Evolutionary conservation across 2,888 invertebrate genomes (phyloP).

Genomic region (Mesorhabditis spiculigera): DNA sequence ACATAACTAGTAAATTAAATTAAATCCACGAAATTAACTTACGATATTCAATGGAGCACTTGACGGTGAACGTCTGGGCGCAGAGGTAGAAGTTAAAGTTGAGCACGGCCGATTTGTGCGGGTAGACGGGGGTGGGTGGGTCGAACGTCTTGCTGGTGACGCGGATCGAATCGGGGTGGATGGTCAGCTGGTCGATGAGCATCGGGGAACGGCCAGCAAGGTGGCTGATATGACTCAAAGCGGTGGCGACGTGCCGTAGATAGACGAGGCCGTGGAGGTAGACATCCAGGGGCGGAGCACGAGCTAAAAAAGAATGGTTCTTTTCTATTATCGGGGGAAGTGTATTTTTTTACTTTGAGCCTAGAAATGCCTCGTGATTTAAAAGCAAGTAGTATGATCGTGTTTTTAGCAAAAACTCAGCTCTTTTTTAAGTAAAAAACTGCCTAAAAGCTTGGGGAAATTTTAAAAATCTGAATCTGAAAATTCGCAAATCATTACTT

Average conservation of each 20-base stretch:
- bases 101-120: conserved; percentile 16
- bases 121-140: conserved; percentile 11
- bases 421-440: background rate
- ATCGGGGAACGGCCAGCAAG: background rate
- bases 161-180: background rate
- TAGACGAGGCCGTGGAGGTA: conserved; percentile 26
- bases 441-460: too few relatives aligned
- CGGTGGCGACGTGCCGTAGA: conserved; percentile 15
- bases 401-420: background rate
- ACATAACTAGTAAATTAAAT: conserved; percentile 6
- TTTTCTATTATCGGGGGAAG: too few relatives aligned
- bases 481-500: background rate
- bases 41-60: conserved; percentile 20
- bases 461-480: too few relatives aligned
- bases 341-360: background rate
- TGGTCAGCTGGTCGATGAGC: background rate
- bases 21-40: background rate
- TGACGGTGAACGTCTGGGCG: conserved; percentile 16
- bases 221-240: conserved; percentile 15
- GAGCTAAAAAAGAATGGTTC: background rate
- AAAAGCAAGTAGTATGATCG: background rate
- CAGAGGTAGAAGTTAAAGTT: conserved; percentile 20
- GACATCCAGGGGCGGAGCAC: conserved; percentile 27
- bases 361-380: background rate
- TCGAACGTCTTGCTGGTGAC: conserved; percentile 10